Percentiles rank a stretch among this genome's conserved stretches.
Evolutionary conservation across 2,113 vertebrate species (phyloP).

Genomic region (Gobiocypris rarus): DNA sequence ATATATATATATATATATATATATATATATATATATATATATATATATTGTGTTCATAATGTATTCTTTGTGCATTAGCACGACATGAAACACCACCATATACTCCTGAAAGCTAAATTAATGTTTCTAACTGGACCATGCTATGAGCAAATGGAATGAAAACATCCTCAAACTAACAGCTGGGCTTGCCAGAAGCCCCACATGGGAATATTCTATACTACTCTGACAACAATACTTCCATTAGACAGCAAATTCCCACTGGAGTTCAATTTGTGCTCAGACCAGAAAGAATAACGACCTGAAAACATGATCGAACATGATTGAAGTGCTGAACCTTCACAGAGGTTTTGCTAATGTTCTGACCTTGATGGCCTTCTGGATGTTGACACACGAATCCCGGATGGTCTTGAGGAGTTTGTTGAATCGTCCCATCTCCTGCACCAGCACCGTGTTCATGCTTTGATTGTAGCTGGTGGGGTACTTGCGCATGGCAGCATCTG

Average conservation of each 20-base stretch:
- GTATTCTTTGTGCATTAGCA: neutral
- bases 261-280: neutral
- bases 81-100: neutral
- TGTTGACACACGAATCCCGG: constrained; percentile 82
- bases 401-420: constrained; percentile 83
- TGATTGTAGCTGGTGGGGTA: constrained; percentile 86
- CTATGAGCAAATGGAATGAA: neutral
- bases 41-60: no score
- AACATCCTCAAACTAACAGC: neutral
- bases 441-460: constrained; percentile 92
- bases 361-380: constrained; percentile 90
- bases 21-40: no score
- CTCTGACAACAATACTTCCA: neutral
- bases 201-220: neutral
- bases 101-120: neutral
- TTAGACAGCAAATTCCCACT: neutral
- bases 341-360: constrained; percentile 13
- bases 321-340: neutral
- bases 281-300: neutral
- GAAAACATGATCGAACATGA: neutral
- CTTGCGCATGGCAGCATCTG: constrained; percentile 79
- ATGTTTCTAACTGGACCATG: neutral
- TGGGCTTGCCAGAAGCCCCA: neutral
- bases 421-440: constrained; percentile 92
- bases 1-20: no score